Base-by-base conservation (phyloP, 2,888 invertebrate genomes). In the Tuta absoluta region DNA sequence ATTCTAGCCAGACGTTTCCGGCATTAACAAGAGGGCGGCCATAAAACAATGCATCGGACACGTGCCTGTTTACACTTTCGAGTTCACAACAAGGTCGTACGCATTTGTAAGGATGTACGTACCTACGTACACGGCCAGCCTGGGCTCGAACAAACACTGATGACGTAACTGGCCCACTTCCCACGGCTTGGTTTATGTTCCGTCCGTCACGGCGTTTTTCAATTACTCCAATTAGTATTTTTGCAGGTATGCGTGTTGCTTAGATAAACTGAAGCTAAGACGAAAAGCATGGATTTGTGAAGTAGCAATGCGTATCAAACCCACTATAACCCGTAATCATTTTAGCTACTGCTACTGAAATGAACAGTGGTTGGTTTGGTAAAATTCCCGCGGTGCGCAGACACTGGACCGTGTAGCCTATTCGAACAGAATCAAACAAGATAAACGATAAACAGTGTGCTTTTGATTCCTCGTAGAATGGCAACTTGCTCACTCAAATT, bases 11-110 rank as follows among this genome's bases (percentile, higher is more conserved):
- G 77, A 75, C 77, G 76, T 78, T 77, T 79, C 77, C 74, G 79
- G 79, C 76, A 79, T 80, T 85, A 77, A 80, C 81, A 81, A 80
- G 79, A 62, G 77, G 79, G 78, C 81, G 77, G 81, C 80, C 86
- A 89, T 91, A 88, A 91, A 91, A 91, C 91, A 91, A 91, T 91
- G 91, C 91, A 90, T 87, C 84, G 87, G 82, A 80, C 91, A 87
- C 89, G 89, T 89, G 91, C 86, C 82, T 85, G 87, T 86, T 88
- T 88, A 90, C 89, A 89, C 87, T 90, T 89, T 86, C 85, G 88
- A 89, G 91, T 90, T 90, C 89, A 88, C 87, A 88, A 86, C 84
- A 91, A 91, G 91, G 91, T 87, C 90, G 87, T 87, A 89, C 89
- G 91, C 89, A 89, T 91, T 90, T 89, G 91, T 89, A 89, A 91